Conservation (phyloP, 2,888 invertebrate genomes). For the Operophtera brumata region DNA sequence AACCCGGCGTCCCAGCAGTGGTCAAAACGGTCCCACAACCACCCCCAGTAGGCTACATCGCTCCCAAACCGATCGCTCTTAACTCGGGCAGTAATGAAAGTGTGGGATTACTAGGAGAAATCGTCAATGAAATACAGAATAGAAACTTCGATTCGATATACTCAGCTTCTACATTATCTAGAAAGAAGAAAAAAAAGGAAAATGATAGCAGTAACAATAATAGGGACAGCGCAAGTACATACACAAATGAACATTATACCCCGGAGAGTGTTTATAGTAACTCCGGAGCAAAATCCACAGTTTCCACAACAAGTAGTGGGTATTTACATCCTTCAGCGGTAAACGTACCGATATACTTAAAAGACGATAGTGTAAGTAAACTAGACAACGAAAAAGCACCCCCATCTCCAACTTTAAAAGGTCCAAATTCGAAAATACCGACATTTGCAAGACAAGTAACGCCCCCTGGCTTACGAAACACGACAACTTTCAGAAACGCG, state of each 20-base stretch:
- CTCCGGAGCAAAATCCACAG: constrained; percentile 81
- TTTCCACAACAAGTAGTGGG: constrained; percentile 84
- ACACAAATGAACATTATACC: constrained; percentile 82
- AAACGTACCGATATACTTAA: constrained; percentile 80
- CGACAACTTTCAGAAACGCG: constrained; percentile 64
- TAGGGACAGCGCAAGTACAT: constrained; percentile 70
- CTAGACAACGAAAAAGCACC: constrained; percentile 62
- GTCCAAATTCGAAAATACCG: constrained; percentile 70
- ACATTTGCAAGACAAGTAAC: constrained; percentile 72
- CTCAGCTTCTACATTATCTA: constrained; percentile 86
- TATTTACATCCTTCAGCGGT: constrained; percentile 87
- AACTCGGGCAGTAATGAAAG: constrained; percentile 83
- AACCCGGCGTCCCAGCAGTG: constrained; percentile 61
- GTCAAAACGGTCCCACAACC: constrained; percentile 57
- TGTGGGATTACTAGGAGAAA: constrained; percentile 90
- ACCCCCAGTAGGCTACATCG: constrained; percentile 74
- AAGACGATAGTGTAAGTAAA: constrained; percentile 39
- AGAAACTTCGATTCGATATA: constrained; percentile 93
- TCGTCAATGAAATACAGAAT: constrained; percentile 92
- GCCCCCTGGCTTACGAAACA: constrained; percentile 74
- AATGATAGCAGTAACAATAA: constrained; percentile 51
- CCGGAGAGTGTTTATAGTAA: constrained; percentile 84
- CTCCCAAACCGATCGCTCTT: constrained; percentile 65
- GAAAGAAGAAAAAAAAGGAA: constrained; percentile 81
- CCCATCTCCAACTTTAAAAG: constrained; percentile 66